Percentiles rank a stretch among this genome's conserved stretches.
phyloP scores from a whole-genome alignment of 1,140 invertebrate species.

The Cotesia glomerata region DNA sequence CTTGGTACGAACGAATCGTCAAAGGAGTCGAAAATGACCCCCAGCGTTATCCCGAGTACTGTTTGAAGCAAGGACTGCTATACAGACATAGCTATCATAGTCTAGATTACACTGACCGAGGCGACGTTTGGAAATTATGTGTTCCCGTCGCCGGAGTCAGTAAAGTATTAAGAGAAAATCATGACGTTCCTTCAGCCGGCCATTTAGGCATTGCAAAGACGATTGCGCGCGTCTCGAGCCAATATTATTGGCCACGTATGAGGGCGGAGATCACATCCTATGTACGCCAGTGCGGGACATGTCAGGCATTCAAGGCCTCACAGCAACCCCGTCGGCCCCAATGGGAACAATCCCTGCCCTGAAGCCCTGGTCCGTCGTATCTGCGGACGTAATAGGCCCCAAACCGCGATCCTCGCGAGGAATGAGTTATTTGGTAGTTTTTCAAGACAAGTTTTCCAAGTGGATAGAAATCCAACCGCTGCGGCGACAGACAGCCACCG shows the following conservation, averaged over 20 bases:
- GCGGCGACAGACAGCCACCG: constrained; percentile 34
- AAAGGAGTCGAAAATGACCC: too few species aligned
- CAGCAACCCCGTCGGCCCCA: background rate
- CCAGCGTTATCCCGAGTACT: too few species aligned
- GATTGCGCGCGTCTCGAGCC: constrained; percentile 8
- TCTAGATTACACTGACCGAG: background rate
- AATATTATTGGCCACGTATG: constrained; percentile 38
- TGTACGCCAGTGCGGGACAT: constrained; percentile 25
- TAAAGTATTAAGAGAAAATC: constrained; percentile 14
- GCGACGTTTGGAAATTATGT: constrained; percentile 30
- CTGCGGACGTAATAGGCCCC: background rate
- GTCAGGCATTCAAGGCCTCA: background rate
- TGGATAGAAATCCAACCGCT: constrained; percentile 33
- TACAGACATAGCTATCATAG: constrained; percentile 21
- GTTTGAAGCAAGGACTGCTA: too few species aligned
- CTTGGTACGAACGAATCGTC: too few species aligned
- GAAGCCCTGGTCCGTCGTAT: background rate
- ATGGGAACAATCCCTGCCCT: constrained; percentile 10
- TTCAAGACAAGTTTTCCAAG: constrained; percentile 28
- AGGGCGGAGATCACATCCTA: constrained; percentile 20
- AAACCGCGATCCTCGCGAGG: background rate
- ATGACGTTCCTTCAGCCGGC: constrained; percentile 29
- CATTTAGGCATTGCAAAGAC: constrained; percentile 38
- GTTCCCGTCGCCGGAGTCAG: background rate
- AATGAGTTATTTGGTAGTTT: background rate